Percentiles rank a stretch among this genome's conserved stretches.
Evolutionary conservation across 2,797 vertebrate species (phyloP).

Genomic region (Octomys mimax): DNA sequence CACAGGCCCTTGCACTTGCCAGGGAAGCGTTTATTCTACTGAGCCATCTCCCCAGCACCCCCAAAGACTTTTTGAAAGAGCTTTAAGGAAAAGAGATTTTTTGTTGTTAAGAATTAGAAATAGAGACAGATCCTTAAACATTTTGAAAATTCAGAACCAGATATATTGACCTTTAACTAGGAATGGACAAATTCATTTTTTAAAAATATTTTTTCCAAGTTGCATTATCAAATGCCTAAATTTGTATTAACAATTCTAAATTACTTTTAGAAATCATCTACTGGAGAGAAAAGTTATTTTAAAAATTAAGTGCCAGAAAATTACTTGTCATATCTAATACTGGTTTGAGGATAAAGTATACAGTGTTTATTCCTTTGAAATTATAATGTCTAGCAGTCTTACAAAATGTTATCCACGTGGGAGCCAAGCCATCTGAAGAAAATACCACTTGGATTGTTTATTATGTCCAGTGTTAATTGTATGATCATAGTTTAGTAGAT

Average conservation of each 20-base stretch:
- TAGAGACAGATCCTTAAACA: neutral
- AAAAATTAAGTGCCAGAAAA: slow-evolving; percentile 56
- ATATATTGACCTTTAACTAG: neutral
- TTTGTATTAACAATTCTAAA: slow-evolving; percentile 12
- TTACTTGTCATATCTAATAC: neutral
- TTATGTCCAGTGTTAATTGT: neutral
- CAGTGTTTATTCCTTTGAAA: slow-evolving; percentile 33
- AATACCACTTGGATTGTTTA: slow-evolving; percentile 33
- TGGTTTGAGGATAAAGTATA: neutral
- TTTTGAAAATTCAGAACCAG: slow-evolving; percentile 66
- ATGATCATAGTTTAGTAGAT: slow-evolving; percentile 10
- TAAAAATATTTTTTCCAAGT: neutral
- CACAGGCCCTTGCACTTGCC: too few relatives aligned
- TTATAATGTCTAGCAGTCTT: neutral
- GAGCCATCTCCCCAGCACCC: too few relatives aligned
- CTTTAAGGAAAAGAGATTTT: slow-evolving; percentile 37
- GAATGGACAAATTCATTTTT: neutral
- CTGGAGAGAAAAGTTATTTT: neutral
- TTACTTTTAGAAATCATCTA: slow-evolving; percentile 51
- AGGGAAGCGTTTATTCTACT: too few relatives aligned
- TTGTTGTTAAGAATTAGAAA: slow-evolving; percentile 39
- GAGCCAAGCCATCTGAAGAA: slow-evolving; percentile 33
- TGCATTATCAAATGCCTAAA: neutral
- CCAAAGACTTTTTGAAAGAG: slow-evolving; percentile 6
- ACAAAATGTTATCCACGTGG: neutral